phyloP scores from a whole-genome alignment of 2,113 vertebrate genomes.

The Labeo rohita region DNA sequence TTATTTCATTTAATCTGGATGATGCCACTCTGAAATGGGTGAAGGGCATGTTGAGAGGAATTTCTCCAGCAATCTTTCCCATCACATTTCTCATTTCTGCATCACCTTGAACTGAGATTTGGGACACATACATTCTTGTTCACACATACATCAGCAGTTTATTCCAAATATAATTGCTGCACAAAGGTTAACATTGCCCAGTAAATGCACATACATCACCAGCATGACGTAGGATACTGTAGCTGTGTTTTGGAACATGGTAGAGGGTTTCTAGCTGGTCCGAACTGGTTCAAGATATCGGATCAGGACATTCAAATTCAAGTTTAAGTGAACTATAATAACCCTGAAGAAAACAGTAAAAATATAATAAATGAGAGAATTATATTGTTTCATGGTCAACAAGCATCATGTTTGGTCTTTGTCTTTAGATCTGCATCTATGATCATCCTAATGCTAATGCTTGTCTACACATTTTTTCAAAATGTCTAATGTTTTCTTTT shows the following conservation, averaged over 20 bases:
- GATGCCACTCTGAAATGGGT: slow-evolving; percentile 7
- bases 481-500: not conserved
- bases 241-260: not conserved
- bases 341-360: not conserved
- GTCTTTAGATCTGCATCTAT: not conserved
- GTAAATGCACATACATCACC: not conserved
- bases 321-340: not conserved
- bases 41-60: slow-evolving; percentile 14
- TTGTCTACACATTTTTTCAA: not conserved
- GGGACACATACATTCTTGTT: not conserved
- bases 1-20: slow-evolving; percentile 27
- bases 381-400: not conserved
- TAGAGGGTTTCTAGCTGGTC: not conserved
- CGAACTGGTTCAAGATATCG: not conserved
- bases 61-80: not conserved
- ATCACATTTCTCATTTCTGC: slow-evolving; percentile 7
- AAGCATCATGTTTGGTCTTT: not conserved
- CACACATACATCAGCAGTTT: slow-evolving; percentile 31
- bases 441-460: slow-evolving; percentile 10
- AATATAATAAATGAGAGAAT: not conserved
- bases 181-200: not conserved
- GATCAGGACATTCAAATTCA: not conserved
- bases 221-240: not conserved
- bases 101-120: slow-evolving; percentile 16
- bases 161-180: slow-evolving; percentile 10